Conservation (phyloP, 2,888 invertebrate species). For the Heliconius sara region DNA sequence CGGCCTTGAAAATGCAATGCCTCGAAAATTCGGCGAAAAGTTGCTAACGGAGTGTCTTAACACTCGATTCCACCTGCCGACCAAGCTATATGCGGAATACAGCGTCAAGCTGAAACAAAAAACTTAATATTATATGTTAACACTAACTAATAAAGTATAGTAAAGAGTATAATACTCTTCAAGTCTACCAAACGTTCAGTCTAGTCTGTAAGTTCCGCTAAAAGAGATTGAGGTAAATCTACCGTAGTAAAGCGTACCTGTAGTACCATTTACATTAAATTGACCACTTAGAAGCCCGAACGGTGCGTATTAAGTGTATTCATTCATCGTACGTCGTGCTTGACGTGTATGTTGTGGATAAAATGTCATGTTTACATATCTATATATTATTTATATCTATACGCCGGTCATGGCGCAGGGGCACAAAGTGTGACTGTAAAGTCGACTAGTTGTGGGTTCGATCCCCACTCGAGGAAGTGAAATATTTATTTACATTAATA, state of each 20-base stretch:
- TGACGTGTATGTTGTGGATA: neutral
- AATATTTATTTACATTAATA: too few relatives aligned
- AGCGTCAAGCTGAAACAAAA: neutral
- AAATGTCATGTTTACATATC: neutral
- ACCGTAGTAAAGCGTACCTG: conserved; percentile 11
- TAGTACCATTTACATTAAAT: conserved; percentile 16
- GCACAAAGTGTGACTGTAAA: too few relatives aligned
- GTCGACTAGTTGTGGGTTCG: too few relatives aligned
- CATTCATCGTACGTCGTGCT: neutral
- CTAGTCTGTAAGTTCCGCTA: neutral
- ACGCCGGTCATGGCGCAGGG: too few relatives aligned
- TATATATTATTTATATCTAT: too few relatives aligned
- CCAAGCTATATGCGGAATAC: neutral
- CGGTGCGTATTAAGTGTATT: neutral
- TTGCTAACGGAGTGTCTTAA: too few relatives aligned
- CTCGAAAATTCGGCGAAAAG: too few relatives aligned
- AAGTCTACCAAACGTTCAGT: neutral
- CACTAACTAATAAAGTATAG: neutral
- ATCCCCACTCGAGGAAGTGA: too few relatives aligned
- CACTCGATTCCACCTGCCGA: neutral
- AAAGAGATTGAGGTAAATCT: neutral
- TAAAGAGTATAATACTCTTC: neutral
- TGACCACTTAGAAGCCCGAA: conserved; percentile 1
- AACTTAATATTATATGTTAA: neutral
- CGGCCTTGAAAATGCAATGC: too few relatives aligned